Evolutionary conservation across 2,113 vertebrate genomes (phyloP).

Genomic region (Sciurus niger): DNA sequence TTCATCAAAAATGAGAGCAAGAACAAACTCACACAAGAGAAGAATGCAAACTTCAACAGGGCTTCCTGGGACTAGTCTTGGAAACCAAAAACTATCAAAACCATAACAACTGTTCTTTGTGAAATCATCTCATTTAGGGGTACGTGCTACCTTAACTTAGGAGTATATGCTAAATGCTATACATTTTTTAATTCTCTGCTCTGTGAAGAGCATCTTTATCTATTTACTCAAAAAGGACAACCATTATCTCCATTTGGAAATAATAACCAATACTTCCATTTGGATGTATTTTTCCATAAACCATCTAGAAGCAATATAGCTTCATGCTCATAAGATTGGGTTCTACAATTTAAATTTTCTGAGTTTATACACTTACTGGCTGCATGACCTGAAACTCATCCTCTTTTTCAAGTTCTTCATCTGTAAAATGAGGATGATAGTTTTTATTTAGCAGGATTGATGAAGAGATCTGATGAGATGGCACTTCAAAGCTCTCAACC

Average conservation of each 20-base stretch:
- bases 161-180: too few species aligned
- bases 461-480: not conserved
- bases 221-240: not conserved
- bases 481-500: not conserved
- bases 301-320: not conserved
- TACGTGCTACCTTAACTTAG: not conserved
- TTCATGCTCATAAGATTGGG: not conserved
- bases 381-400: not conserved
- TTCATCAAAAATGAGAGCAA: not conserved
- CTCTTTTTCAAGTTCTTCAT: constrained; percentile 7
- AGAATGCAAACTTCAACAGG: not conserved
- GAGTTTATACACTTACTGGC: constrained; percentile 21
- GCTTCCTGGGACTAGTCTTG: not conserved
- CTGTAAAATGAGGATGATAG: not conserved
- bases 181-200: not conserved
- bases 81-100: not conserved
- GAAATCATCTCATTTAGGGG: not conserved
- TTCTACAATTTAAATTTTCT: constrained; percentile 36
- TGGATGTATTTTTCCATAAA: not conserved
- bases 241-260: not conserved
- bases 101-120: not conserved
- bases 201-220: constrained; percentile 8
- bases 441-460: not conserved
- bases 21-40: not conserved
- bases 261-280: not conserved